Evolutionary conservation across 2,113 vertebrate genomes (phyloP), one percentile per base, ranked within the genome.

Genomic region (Corythaeola cristata): DNA sequence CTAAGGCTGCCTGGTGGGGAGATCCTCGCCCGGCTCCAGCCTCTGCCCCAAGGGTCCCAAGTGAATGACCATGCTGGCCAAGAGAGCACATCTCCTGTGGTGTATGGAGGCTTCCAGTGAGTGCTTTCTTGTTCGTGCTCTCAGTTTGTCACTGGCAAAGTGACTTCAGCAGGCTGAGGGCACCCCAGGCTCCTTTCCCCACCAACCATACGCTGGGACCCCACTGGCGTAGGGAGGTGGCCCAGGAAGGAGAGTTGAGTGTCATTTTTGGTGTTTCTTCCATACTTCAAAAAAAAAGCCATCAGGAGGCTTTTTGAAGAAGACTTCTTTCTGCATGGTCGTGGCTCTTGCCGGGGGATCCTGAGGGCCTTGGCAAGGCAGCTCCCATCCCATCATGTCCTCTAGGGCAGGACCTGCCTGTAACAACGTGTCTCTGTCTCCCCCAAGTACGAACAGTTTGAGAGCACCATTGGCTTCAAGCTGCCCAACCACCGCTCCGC

Each of bases 401-500:
- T 37, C 4, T 1, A 2, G 26, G 30, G 75, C 60, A 88, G 77
- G 68, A 73, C 53, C 63, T 79, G 71, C 24, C 59, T 41, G 23
- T 95, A 85, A 96, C 28, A 8, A n/a, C 19, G 0, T 82, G 12
- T 35, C 27, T 80, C 41, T 89, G 27, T 91, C 59, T 73, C 92
- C 82, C 90, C 92, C 78, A 98, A 99, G 99, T 99, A 99, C 0
- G 99, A 99, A 81, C 99, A 99, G 97, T 99, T 99, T 96, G 99
- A 99, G 97, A 99, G 99, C 96, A 99, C 99, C 44, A 99, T 99
- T 45, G 99, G 99, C 82, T 99, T 99, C 95, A 99, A 99, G 97
- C 98, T 99, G 80, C 99, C 99, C 30, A 99, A 99, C 98, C 99
- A 99, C 97, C 98, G 99, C 93, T 99, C 99, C 2, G 99, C 99